These are phyloP conservation scores for Diplazon laetatorius DNA, from an alignment of 2,888 invertebrate genomes.

Conservation along the genomic window DNA sequence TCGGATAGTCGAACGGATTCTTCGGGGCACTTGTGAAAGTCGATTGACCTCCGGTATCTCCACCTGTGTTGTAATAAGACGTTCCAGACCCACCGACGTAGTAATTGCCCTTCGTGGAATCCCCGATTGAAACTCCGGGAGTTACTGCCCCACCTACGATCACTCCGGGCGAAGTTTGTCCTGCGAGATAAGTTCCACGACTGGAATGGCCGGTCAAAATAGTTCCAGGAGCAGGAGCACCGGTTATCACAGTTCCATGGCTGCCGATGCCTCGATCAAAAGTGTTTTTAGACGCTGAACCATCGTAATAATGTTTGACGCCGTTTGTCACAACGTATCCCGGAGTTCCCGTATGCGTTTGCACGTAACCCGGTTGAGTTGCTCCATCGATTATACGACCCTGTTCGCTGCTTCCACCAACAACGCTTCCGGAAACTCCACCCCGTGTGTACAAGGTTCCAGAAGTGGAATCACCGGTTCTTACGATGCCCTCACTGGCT, in stretches of 20 bases:
- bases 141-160: slow-evolving; percentile 57
- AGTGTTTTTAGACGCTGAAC: slow-evolving; percentile 26
- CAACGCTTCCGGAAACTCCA: slow-evolving; percentile 63
- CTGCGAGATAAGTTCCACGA: slow-evolving; percentile 63
- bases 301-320: slow-evolving; percentile 68
- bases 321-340: slow-evolving; percentile 69
- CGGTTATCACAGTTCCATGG: slow-evolving; percentile 61
- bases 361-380: slow-evolving; percentile 69
- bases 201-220: slow-evolving; percentile 63
- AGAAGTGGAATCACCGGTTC: slow-evolving; percentile 65
- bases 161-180: slow-evolving; percentile 67
- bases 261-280: slow-evolving; percentile 28
- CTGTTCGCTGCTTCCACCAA: slow-evolving; percentile 60
- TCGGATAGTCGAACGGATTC: neutral
- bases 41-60: slow-evolving; percentile 9
- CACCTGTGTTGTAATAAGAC: slow-evolving; percentile 47
- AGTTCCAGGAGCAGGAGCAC: slow-evolving; percentile 58
- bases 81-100: slow-evolving; percentile 30
- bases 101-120: slow-evolving; percentile 44
- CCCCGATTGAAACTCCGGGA: slow-evolving; percentile 58
- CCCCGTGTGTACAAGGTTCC: slow-evolving; percentile 68
- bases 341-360: slow-evolving; percentile 67
- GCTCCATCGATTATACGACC: slow-evolving; percentile 65
- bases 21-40: slow-evolving; percentile 8
- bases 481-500: slow-evolving; percentile 58